phyloP scores from a whole-genome alignment of 2,888 invertebrate species.

The Busseola fusca region DNA sequence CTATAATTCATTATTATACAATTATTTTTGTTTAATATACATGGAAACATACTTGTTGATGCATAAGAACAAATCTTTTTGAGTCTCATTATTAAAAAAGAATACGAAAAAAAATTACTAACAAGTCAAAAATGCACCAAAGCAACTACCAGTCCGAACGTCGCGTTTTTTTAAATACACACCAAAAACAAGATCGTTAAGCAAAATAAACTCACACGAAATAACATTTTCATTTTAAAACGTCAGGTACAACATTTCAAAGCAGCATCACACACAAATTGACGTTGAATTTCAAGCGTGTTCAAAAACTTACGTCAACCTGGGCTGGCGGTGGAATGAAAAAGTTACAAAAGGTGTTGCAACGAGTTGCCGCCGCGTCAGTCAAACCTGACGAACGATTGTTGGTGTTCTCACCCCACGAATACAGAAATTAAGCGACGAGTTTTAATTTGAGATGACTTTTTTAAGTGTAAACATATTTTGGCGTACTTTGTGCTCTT shows the following conservation, averaged over 20 bases:
- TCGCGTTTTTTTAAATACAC: conserved; percentile 12
- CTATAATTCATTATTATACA: neutral
- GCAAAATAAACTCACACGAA: conserved; percentile 43
- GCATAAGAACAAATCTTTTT: neutral
- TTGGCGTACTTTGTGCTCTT: neutral
- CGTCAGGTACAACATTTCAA: conserved; percentile 52
- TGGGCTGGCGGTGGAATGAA: conserved; percentile 54
- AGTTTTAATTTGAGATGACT: conserved; percentile 22
- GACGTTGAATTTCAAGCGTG: conserved; percentile 60
- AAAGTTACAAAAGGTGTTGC: conserved; percentile 59
- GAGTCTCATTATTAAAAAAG: neutral
- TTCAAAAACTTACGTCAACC: conserved; percentile 56
- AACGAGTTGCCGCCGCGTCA: conserved; percentile 58
- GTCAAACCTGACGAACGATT: conserved; percentile 63
- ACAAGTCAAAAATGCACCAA: conserved; percentile 1
- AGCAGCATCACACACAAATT: conserved; percentile 57
- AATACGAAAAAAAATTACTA: neutral
- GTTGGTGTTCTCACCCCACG: conserved; percentile 41
- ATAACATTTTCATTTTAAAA: conserved; percentile 53
- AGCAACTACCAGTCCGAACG: neutral
- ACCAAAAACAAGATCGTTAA: conserved; percentile 15
- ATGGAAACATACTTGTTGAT: too few species aligned
- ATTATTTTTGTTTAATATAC: neutral
- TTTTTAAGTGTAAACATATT: neutral
- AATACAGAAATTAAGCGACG: conserved; percentile 19